Evolutionary conservation across 2,113 vertebrate species (phyloP).

Genomic region (Proterorhinus semilunaris): DNA sequence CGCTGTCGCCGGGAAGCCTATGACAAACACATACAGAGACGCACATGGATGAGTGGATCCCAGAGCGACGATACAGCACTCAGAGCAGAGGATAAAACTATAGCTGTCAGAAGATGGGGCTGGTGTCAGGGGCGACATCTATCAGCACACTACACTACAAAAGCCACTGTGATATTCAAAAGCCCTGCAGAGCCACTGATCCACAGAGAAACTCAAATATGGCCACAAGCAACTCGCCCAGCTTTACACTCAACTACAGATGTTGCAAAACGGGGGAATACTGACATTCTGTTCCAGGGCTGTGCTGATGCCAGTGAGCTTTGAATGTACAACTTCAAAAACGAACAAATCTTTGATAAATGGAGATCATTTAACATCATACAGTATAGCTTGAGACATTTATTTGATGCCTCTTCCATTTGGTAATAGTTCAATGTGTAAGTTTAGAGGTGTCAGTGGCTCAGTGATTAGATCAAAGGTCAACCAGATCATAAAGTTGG

Average conservation of each 20-base stretch:
- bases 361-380: background rate
- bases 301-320: background rate
- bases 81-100: slow-evolving; percentile 59
- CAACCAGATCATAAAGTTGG: too few species aligned
- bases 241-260: slow-evolving; percentile 10
- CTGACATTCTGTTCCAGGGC: background rate
- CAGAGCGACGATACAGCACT: slow-evolving; percentile 52
- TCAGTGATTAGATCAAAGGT: too few species aligned
- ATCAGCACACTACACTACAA: slow-evolving; percentile 55
- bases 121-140: slow-evolving; percentile 56
- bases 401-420: background rate
- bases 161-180: slow-evolving; percentile 56
- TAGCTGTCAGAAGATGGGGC: slow-evolving; percentile 54
- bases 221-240: slow-evolving; percentile 30
- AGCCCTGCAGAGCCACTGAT: slow-evolving; percentile 45
- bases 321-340: background rate
- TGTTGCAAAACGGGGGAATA: slow-evolving; percentile 7
- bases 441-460: too few species aligned
- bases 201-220: slow-evolving; percentile 20
- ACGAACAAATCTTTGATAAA: background rate
- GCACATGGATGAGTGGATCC: slow-evolving; percentile 60
- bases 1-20: slow-evolving; percentile 94
- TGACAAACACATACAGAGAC: slow-evolving; percentile 66
- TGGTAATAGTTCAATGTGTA: background rate
- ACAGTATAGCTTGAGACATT: background rate